Evolutionary conservation across 2,113 vertebrate species (phyloP).

Genomic region (Rattus norvegicus): GRCr8 NC_086036.1:52608001-52608500

Average conservation of each 20-base stretch:
- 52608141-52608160: constrained; percentile 40
- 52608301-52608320: constrained; percentile 39
- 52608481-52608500: constrained; percentile 64
- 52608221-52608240: constrained; percentile 41
- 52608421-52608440: constrained; percentile 43
- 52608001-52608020: constrained; percentile 27
- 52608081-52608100: constrained; percentile 46
- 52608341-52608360: constrained; percentile 65
- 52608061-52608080: constrained; percentile 32
- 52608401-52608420: constrained; percentile 59
- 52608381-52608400: constrained; percentile 69
- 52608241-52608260: constrained; percentile 25
- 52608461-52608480: constrained; percentile 57
- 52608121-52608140: constrained; percentile 43
- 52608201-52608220: not conserved
- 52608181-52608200: not conserved
- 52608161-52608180: constrained; percentile 43
- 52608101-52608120: constrained; percentile 38
- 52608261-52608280: not conserved
- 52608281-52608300: constrained; percentile 22
- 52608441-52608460: constrained; percentile 59
- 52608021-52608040: not conserved
- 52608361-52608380: constrained; percentile 61
- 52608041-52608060: constrained; percentile 41
- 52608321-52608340: constrained; percentile 54